Evolutionary conservation across 1,140 invertebrate genomes (phyloP).

Genomic region (Pararge aegeria): DNA sequence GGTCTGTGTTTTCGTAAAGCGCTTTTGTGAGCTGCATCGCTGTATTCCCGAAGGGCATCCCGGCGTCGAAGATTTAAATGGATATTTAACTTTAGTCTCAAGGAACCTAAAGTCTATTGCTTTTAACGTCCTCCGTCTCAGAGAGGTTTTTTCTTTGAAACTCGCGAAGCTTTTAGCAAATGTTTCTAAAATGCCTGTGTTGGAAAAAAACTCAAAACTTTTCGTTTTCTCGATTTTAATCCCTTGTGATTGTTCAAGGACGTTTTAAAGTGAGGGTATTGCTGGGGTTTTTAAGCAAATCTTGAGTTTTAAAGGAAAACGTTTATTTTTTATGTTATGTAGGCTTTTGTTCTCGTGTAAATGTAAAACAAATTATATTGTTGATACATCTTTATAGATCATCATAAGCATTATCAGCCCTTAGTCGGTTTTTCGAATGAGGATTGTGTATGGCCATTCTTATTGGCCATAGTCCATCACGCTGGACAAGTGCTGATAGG

Average conservation of each 20-base stretch:
- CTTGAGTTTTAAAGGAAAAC: not conserved
- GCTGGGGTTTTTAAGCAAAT: not conserved
- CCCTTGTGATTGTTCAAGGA: conserved; percentile 21
- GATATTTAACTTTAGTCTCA: conserved; percentile 78
- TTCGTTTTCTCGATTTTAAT: conserved; percentile 38
- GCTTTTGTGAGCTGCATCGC: conserved; percentile 62
- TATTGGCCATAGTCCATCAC: no score
- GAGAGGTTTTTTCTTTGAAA: conserved; percentile 56
- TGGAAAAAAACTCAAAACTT: conserved; percentile 49
- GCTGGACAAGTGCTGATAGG: no score
- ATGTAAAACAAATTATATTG: no score
- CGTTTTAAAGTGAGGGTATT: conserved; percentile 1
- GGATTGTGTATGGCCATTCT: no score
- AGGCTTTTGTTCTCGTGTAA: no score
- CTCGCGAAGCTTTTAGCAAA: conserved; percentile 71
- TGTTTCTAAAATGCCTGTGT: conserved; percentile 63
- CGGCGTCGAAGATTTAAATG: conserved; percentile 75
- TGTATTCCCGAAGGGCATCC: conserved; percentile 46
- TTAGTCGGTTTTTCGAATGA: no score
- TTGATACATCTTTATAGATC: no score
- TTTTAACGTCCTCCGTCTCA: conserved; percentile 55
- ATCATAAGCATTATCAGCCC: no score
- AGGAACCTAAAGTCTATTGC: conserved; percentile 74
- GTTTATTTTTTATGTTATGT: not conserved
- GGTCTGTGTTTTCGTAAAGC: conserved; percentile 34